Evolutionary conservation across 2,797 vertebrate species (phyloP), one percentile per base, ranked within the genome.

Genomic region (Ctenopoma multispine): DNA sequence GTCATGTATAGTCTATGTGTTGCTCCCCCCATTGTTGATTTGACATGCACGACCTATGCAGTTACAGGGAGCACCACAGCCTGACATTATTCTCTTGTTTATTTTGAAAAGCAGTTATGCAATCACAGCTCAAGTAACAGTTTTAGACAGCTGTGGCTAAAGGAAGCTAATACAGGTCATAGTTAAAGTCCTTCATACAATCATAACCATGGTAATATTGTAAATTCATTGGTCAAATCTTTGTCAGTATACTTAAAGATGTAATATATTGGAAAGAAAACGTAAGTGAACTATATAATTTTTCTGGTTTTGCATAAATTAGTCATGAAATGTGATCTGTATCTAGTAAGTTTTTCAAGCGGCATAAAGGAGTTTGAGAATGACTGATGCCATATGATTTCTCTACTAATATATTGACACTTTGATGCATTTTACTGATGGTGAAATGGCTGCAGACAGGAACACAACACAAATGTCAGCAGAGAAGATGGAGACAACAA

Each of bases 401-500:
- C 1, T 64, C 27, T 27, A 7, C 59, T 17, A 34, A 50, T 48
- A 23, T 38, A 14, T 60, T 69, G 12, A 14, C 29, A 8, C 13
- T 64, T 49, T 63, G 3, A 47, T 40, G 27, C 44, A 17, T 59
- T 55, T 49, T 11, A 23, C 34, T 40, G 36, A 49, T 46, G 58
- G 24, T 68, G 54, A 68, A 58, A 2, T 55, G 18, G 48, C 44
- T 63, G 6, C 62, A 59, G 62, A 69, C 48, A 31, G 49, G 10
- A 73, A 21, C 29, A 55, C 18, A 53, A 7, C 40, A 24, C 29
- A 44, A 38, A 81, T 80, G 65, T 83, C 82, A 71, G 29, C 57
- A 59, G 81, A 89, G 48, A 91, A 77, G 47, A 92, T 90, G 91
- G 91, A 91, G 50, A 77, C 81, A 15, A 69, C 56, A 64, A 63